These are phyloP conservation scores for Gobio occitaniae DNA, from an alignment of 2,797 vertebrate species.

Conservation along the genomic window DNA sequence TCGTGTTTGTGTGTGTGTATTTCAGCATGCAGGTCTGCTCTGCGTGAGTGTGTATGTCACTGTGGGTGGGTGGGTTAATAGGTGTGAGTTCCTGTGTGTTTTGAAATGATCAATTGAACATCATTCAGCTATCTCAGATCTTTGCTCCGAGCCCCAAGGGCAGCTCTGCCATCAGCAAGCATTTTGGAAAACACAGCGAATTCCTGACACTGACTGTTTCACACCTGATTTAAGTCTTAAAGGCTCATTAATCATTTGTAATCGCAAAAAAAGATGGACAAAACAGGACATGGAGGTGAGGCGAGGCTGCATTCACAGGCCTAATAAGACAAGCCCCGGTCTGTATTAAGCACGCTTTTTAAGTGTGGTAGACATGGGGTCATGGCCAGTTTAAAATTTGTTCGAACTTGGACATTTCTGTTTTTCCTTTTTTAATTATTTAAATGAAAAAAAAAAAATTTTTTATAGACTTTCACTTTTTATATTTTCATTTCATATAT, in stretches of 20 bases:
- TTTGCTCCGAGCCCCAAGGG: constrained; percentile 4
- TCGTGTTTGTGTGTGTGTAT: constrained; percentile 28
- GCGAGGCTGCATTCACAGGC: constrained; percentile 43
- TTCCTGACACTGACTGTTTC: constrained; percentile 50
- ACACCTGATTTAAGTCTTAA: constrained; percentile 50
- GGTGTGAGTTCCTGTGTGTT: constrained; percentile 26
- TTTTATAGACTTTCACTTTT: neutral
- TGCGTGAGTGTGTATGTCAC: constrained; percentile 24
- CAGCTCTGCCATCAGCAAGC: constrained; percentile 38
- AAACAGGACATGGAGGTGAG: constrained; percentile 57
- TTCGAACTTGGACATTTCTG: constrained; percentile 34
- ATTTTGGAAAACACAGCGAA: constrained; percentile 14
- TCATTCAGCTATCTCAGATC: constrained; percentile 54
- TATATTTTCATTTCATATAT: neutral
- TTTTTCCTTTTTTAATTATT: neutral
- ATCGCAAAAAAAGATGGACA: constrained; percentile 57
- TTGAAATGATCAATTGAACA: constrained; percentile 53
- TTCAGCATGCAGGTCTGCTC: constrained; percentile 29
- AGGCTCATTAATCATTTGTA: constrained; percentile 53
- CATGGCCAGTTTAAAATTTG: constrained; percentile 48
- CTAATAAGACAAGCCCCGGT: constrained; percentile 74
- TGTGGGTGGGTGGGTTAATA: constrained; percentile 31
- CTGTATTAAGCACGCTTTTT: constrained; percentile 61
- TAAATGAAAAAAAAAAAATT: neutral
- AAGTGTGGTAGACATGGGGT: constrained; percentile 73